phyloP scores from a whole-genome alignment of 1,140 invertebrate genomes.

The Hylaeus volcanicus region DNA sequence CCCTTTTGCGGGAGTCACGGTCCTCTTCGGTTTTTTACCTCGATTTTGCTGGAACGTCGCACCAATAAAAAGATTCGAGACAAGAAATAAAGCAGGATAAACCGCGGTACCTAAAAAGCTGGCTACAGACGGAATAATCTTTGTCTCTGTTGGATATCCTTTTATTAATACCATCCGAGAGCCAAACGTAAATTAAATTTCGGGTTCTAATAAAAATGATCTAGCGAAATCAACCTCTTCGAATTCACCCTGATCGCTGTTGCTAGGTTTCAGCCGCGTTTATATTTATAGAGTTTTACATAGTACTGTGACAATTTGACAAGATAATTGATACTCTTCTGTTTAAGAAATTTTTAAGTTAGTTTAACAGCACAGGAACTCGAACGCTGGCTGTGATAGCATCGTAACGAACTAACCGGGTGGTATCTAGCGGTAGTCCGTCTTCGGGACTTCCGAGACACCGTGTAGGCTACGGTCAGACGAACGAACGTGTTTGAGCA shows the following conservation, averaged over 20 bases:
- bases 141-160: constrained; percentile 7
- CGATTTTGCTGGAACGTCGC: constrained; percentile 50
- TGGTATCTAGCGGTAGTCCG: background rate
- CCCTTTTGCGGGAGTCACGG: constrained; percentile 37
- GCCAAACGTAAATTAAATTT: background rate
- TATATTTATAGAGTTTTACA: too few relatives aligned
- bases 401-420: background rate
- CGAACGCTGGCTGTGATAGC: background rate
- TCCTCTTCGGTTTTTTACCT: constrained; percentile 48
- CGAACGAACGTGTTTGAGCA: constrained; percentile 51
- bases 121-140: background rate
- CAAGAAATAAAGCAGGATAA: constrained; percentile 55
- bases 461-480: constrained; percentile 56
- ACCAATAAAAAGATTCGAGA: constrained; percentile 57
- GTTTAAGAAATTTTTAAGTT: background rate
- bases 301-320: too few relatives aligned
- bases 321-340: background rate
- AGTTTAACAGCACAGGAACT: constrained; percentile 2
- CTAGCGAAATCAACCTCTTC: background rate
- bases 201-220: background rate
- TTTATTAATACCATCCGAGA: constrained; percentile 20
- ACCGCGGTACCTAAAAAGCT: constrained; percentile 9
- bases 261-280: background rate
- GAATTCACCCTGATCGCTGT: background rate
- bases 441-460: constrained; percentile 48